Base-by-base conservation (phyloP, 2,113 vertebrate genomes). In the Gobio gobio region DNA sequence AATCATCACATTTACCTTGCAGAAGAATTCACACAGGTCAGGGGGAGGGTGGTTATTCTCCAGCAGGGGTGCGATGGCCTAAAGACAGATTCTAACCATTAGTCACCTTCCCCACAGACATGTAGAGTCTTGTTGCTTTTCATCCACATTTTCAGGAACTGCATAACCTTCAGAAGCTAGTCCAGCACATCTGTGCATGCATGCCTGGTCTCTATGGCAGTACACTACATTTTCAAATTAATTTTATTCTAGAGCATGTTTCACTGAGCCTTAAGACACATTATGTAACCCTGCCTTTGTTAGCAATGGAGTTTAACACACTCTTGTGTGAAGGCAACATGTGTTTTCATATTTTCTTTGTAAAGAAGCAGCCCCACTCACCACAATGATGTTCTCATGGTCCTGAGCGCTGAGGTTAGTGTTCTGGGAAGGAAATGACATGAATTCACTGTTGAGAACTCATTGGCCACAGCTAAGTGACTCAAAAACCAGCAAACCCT, bases 21-120 rank as follows among this genome's bases (percentile, higher is more conserved):
- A 99, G 92, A 99, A 99, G 95, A 99, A 99, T 96, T 99, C 97
- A 91, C 97, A 99, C 93, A 99, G 96, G 93, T 99, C 97, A 79
- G 98, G 98, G 18, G 98, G 98, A 68, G 98, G 98, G 80, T 99
- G 97, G 93, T 99, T 99, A 94, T 99, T 99, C 94, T 99, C 98
- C 95, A 99, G 93, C 85, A 99, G 95, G 92, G 98, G 98, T 92
- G 98, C 97, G 33, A 99, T 98, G 82, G 98, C 98, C 98, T 99
- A 90, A 45, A 91, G 47, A 47, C 5, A 81, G 36, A 85, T 91
- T 90, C 70, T 12, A 13, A 77, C 45, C 45, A 78, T 81, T 84
- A 86, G 16, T 82, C 84, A 85, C 20, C 68, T 77, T 40, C 51
- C 26, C 24, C 26, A 72, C 12, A 78, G 47, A 85, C 61, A 47